A percentile compares a stretch with the other conserved stretches of the same genome.
phyloP scores from a whole-genome alignment of 2,797 vertebrate species.

The Xenentodon cancila region DNA sequence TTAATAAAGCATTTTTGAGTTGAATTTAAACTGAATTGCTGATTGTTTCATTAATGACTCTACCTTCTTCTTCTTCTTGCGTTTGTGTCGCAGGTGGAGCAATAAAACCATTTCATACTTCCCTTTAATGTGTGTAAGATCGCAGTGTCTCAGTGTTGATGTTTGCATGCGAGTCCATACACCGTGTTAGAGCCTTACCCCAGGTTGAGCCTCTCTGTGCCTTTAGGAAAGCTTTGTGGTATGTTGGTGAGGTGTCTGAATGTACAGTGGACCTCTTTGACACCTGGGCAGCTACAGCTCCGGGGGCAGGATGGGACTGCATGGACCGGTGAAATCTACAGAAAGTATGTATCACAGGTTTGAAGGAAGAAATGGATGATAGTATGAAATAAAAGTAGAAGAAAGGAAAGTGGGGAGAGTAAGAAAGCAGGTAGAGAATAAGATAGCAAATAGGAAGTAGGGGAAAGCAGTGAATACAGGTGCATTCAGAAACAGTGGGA shows the following conservation, averaged over 20 bases:
- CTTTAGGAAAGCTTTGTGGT: conserved; percentile 64
- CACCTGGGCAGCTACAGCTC: conserved; percentile 71
- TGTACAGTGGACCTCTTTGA: conserved; percentile 79
- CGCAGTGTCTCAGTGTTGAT: no score
- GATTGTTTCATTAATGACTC: conserved; percentile 1
- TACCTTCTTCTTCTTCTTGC: no score
- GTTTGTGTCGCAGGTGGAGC: no score
- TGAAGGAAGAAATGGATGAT: neutral
- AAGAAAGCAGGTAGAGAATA: no score
- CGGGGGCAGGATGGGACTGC: conserved; percentile 56
- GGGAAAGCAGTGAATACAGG: no score
- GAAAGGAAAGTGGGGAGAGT: no score
- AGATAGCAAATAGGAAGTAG: no score
- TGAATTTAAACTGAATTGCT: neutral
- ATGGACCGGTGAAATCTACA: conserved; percentile 38
- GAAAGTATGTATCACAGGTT: neutral
- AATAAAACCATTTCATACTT: neutral
- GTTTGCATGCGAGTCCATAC: no score
- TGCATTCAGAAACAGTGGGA: no score
- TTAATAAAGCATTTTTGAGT: no score
- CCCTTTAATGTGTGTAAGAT: neutral
- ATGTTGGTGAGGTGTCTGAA: conserved; percentile 72
- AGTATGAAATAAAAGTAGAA: no score
- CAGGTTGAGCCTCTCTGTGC: conserved; percentile 75
- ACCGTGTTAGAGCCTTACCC: conserved; percentile 58